Evolutionary conservation across 1,140 invertebrate genomes (phyloP), one percentile per base, ranked within the genome.

Genomic region (Macrobrachium rosenbergii): DNA sequence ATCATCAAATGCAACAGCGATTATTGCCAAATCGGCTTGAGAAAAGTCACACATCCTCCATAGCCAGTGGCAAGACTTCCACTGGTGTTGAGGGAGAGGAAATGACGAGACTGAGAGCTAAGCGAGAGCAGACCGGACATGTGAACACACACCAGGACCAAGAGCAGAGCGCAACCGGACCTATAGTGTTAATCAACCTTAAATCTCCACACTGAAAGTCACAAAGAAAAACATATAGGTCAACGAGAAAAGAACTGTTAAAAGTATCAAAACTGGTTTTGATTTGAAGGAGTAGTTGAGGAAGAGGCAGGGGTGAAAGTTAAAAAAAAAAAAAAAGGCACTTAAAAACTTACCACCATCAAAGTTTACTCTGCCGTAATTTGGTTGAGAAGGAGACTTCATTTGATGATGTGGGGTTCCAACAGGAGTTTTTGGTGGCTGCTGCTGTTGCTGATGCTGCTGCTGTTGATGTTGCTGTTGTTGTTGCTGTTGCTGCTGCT

Each of bases 341-440:
- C 2, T n/a, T 16, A 11, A 37, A 45, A 12, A 76, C 19, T 37
- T 76, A 43, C 73, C 45, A 77, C 19, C 81, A 77, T 89, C 88
- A 72, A 89, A 89, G 72, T 89, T 87, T 63, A 64, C 75, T 62
- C 88, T 75, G 10, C 84, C 84, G 59, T 89, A 89, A 59, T 89
- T 89, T 7, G 88, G 81, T 28, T 87, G 88, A 19, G 72, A 72
- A 28, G 84, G 88, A 21, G 84, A 87, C 37, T 82, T 85, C 64
- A 86, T 62, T 52, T 89, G 88, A 21, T 87, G 88, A 21, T 85
- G 88, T 12, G 88, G 88, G 16, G 88, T 89, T 28, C 86, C 83
- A 37, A 67, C 77, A 63, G 82, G 88, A n/a, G 83, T 85, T 58
- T 82, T 87, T 28, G 73, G 76, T 7, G 76, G 37, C 7, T 21